phyloP scores from a whole-genome alignment of 2,888 invertebrate genomes.

The Ametastegia equiseti region DNA sequence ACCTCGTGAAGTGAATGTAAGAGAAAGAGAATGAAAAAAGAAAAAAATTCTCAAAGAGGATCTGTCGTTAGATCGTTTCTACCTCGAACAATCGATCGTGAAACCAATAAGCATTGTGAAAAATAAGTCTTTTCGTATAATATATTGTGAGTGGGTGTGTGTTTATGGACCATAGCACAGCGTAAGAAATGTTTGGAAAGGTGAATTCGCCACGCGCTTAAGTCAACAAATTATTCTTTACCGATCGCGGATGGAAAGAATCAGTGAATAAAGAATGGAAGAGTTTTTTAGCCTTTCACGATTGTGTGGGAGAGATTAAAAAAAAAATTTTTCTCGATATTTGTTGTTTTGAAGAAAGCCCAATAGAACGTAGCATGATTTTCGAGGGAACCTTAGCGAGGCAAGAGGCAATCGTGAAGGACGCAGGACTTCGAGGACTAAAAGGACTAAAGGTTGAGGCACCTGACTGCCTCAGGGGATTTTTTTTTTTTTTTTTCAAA shows the following conservation, averaged over 20 bases:
- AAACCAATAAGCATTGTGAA: slow-evolving; percentile 1
- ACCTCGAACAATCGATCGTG: slow-evolving; percentile 37
- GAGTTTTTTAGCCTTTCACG: slow-evolving; percentile 45
- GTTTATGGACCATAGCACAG: background rate
- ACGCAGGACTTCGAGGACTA: slow-evolving; percentile 32
- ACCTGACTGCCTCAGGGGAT: slow-evolving; percentile 70
- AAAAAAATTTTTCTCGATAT: background rate
- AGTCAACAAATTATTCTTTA: slow-evolving; percentile 69
- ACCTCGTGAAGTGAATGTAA: background rate
- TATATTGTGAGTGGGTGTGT: slow-evolving; percentile 2
- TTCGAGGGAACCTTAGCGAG: slow-evolving; percentile 30
- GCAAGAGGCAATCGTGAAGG: slow-evolving; percentile 34
- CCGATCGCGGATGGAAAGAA: slow-evolving; percentile 34
- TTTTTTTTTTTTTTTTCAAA: slow-evolving; percentile 52
- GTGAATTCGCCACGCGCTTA: slow-evolving; percentile 73
- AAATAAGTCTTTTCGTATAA: too few relatives aligned
- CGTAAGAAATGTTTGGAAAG: slow-evolving; percentile 66
- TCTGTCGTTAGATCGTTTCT: slow-evolving; percentile 25
- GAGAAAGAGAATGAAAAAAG: background rate
- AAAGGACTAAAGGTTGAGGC: slow-evolving; percentile 60
- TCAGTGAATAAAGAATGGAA: slow-evolving; percentile 16
- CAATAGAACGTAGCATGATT: slow-evolving; percentile 55
- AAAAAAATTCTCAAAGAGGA: background rate
- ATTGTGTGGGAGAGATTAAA: slow-evolving; percentile 46
- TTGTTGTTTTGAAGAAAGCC: slow-evolving; percentile 62